Percentiles rank a stretch among this genome's conserved stretches.
phyloP scores from a whole-genome alignment of 2,888 invertebrate species.

The Boloria euphrosyne region DNA sequence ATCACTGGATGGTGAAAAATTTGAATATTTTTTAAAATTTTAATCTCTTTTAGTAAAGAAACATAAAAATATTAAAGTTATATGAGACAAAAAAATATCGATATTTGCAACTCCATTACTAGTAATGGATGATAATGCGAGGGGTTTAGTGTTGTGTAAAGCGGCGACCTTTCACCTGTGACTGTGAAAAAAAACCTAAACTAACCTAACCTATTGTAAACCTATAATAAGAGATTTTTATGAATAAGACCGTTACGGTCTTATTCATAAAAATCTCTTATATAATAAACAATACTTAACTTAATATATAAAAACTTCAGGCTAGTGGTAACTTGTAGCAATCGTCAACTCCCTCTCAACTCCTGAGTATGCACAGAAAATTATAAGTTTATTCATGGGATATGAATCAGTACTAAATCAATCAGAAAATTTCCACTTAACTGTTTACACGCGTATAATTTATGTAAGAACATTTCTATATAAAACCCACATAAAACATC shows the following conservation, averaged over 20 bases:
- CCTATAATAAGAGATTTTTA: no score
- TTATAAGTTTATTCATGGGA: neutral
- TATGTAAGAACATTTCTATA: neutral
- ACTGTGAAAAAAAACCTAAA: no score
- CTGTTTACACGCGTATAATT: neutral
- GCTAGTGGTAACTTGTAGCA: no score
- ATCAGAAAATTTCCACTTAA: neutral
- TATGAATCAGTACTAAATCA: neutral
- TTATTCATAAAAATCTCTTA: no score
- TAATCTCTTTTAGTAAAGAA: no score
- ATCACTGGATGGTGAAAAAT: neutral
- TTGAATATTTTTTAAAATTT: neutral
- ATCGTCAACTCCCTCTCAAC: no score
- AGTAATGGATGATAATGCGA: neutral
- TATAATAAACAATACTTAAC: no score
- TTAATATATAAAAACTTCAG: no score
- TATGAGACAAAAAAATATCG: neutral
- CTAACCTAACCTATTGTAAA: no score
- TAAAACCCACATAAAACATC: constrained; percentile 10
- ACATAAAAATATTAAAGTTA: neutral
- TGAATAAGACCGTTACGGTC: no score
- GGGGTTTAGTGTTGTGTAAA: neutral
- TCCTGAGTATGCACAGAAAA: neutral
- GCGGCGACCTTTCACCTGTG: constrained; percentile 6
- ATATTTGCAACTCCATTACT: neutral